Percentiles rank a stretch among this genome's conserved stretches.
These are phyloP conservation scores for Zaprionus davidi DNA, from an alignment of 1,140 invertebrate species.

Conservation along the genomic window DNA sequence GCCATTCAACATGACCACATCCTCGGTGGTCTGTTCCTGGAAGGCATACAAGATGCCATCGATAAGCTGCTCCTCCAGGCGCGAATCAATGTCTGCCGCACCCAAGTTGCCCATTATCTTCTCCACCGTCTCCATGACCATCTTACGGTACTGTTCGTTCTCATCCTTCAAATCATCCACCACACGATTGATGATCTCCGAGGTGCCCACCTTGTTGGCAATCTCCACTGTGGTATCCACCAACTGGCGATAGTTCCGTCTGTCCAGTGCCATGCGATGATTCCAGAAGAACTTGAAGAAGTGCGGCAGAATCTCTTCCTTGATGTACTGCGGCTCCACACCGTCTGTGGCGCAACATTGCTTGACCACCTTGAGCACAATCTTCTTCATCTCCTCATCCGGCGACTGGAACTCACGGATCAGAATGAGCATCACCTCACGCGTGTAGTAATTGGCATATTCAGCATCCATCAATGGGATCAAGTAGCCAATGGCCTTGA, in stretches of 20 bases:
- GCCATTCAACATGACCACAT: slow-evolving; percentile 99
- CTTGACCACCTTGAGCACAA: slow-evolving; percentile 99
- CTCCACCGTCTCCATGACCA: slow-evolving; percentile 99
- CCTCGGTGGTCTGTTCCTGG: slow-evolving; percentile 99
- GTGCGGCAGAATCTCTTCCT: slow-evolving; percentile 99
- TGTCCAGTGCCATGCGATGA: slow-evolving; percentile 99
- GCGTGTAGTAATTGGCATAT: slow-evolving; percentile 99
- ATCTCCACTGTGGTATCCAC: slow-evolving; percentile 99
- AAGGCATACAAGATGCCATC: slow-evolving; percentile 99
- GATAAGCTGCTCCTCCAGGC: slow-evolving; percentile 99
- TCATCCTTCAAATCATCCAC: slow-evolving; percentile 99
- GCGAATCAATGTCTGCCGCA: slow-evolving; percentile 98
- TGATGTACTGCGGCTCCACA: slow-evolving; percentile 99
- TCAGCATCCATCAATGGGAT: slow-evolving; percentile 99
- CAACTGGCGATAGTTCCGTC: slow-evolving; percentile 98
- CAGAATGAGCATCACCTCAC: slow-evolving; percentile 99
- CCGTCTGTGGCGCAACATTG: slow-evolving; percentile 99
- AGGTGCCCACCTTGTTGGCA: slow-evolving; percentile 99
- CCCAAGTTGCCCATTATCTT: slow-evolving; percentile 99
- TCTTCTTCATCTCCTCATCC: slow-evolving; percentile 99
- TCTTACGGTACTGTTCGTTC: slow-evolving; percentile 99
- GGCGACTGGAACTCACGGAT: slow-evolving; percentile 99
- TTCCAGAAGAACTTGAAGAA: slow-evolving; percentile 99
- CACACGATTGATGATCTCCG: slow-evolving; percentile 99
- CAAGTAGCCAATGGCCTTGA: slow-evolving; percentile 99